phyloP scores from a whole-genome alignment of 2,113 vertebrate species.

The Callopanchax toddi region DNA sequence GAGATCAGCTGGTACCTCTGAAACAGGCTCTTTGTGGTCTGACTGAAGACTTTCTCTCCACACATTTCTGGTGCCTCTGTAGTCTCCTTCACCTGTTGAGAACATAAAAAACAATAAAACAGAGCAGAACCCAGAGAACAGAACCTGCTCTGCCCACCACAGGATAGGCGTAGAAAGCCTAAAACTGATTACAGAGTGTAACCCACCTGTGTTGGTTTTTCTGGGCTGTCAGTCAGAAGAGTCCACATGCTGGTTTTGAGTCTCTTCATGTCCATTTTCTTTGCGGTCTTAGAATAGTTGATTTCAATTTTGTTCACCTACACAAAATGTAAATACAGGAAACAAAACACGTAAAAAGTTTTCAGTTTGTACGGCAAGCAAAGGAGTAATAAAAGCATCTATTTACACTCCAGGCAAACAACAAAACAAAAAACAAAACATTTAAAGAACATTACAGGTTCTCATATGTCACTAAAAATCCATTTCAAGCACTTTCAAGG shows the following conservation, averaged over 20 bases:
- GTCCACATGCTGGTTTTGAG: slow-evolving; percentile 91
- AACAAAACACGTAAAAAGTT: too few relatives aligned
- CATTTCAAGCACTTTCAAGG: too few relatives aligned
- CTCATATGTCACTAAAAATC: too few relatives aligned
- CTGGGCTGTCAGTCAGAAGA: slow-evolving; percentile 78
- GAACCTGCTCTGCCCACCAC: not conserved
- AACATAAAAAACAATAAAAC: too few relatives aligned
- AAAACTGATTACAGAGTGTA: not conserved
- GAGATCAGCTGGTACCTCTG: slow-evolving; percentile 69
- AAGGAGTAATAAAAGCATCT: not conserved
- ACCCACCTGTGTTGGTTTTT: slow-evolving; percentile 66
- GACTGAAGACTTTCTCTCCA: slow-evolving; percentile 80
- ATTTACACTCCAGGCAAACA: too few relatives aligned
- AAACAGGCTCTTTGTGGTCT: slow-evolving; percentile 76
- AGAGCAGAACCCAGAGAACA: not conserved
- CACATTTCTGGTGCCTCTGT: slow-evolving; percentile 59
- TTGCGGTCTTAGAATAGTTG: slow-evolving; percentile 90
- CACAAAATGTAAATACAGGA: too few relatives aligned
- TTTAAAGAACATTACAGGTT: too few relatives aligned
- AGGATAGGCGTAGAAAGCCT: too few relatives aligned
- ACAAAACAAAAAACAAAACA: too few relatives aligned
- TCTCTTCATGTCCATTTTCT: slow-evolving; percentile 95
- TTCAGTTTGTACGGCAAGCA: too few relatives aligned
- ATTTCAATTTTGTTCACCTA: slow-evolving; percentile 90
- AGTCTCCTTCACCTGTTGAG: slow-evolving; percentile 56